These are phyloP conservation scores for Mimumesa dahlbomi DNA, from an alignment of 2,888 invertebrate species.

Conservation along the genomic window DNA sequence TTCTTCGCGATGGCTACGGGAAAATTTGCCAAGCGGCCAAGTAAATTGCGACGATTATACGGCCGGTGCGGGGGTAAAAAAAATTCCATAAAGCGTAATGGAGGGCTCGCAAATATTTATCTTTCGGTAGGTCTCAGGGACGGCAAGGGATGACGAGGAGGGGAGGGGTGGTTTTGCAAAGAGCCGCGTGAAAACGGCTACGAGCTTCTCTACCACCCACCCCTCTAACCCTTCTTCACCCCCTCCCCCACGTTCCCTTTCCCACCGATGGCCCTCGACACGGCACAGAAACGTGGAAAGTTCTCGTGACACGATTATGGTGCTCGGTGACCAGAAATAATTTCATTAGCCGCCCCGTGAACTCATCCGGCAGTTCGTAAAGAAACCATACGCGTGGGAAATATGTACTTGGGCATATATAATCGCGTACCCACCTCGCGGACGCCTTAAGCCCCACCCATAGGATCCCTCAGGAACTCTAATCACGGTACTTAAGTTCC, in stretches of 20 bases:
- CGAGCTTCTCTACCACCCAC: too few relatives aligned
- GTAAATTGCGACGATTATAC: slow-evolving; percentile 48
- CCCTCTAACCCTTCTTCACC: neutral
- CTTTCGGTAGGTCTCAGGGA: slow-evolving; percentile 58
- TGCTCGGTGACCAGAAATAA: slow-evolving; percentile 65
- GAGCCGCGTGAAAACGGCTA: too few relatives aligned
- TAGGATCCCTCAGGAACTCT: slow-evolving; percentile 26
- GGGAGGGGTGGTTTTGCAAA: too few relatives aligned
- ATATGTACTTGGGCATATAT: slow-evolving; percentile 40
- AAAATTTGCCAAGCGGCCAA: slow-evolving; percentile 44
- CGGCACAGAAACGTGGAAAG: slow-evolving; percentile 60
- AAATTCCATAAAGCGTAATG: slow-evolving; percentile 62
- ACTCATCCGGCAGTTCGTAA: slow-evolving; percentile 57
- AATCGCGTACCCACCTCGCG: slow-evolving; percentile 26
- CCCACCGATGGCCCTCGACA: slow-evolving; percentile 52
- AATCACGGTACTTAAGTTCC: slow-evolving; percentile 44
- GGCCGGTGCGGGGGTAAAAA: slow-evolving; percentile 20
- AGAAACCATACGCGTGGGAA: slow-evolving; percentile 56
- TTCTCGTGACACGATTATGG: slow-evolving; percentile 56
- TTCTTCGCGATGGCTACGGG: slow-evolving; percentile 26
- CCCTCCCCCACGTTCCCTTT: too few relatives aligned
- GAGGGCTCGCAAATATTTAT: slow-evolving; percentile 66
- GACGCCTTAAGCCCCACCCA: slow-evolving; percentile 35
- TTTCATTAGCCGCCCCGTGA: slow-evolving; percentile 60
- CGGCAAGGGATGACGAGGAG: too few relatives aligned